These are phyloP conservation scores for Diarsia mendica DNA, from an alignment of 2,888 invertebrate species.

Conservation along the genomic window DNA sequence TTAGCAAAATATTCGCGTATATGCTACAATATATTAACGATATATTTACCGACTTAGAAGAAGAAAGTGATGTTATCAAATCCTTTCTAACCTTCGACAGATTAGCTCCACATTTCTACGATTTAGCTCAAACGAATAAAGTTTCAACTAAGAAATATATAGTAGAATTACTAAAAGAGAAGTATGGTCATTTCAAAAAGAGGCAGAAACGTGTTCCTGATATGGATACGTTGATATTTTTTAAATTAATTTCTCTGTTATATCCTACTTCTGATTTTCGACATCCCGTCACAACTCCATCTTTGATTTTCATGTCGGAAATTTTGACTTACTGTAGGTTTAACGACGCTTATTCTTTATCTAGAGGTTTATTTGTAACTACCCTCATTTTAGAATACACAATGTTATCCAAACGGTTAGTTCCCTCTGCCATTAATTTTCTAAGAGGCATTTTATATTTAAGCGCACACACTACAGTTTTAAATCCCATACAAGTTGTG, in stretches of 20 bases:
- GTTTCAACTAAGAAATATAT: constrained; percentile 92
- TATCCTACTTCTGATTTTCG: constrained; percentile 97
- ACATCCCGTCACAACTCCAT: constrained; percentile 97
- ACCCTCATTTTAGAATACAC: constrained; percentile 95
- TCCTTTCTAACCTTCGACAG: constrained; percentile 91
- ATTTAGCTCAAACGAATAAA: constrained; percentile 93
- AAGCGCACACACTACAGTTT: constrained; percentile 91
- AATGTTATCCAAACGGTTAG: constrained; percentile 93
- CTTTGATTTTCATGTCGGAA: constrained; percentile 95
- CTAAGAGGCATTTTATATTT: constrained; percentile 94
- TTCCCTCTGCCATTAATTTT: constrained; percentile 95
- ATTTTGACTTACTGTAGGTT: constrained; percentile 92
- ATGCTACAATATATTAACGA: constrained; percentile 95
- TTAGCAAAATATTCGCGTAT: constrained; percentile 93
- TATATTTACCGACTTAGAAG: constrained; percentile 84
- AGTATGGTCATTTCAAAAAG: constrained; percentile 91
- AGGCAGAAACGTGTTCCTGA: constrained; percentile 91
- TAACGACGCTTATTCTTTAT: constrained; percentile 92
- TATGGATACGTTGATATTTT: constrained; percentile 93
- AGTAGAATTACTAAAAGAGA: constrained; percentile 93
- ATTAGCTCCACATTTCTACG: constrained; percentile 91
- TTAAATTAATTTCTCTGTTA: constrained; percentile 94
- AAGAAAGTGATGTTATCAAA: constrained; percentile 83
- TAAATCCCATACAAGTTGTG: constrained; percentile 91
- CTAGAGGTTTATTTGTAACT: constrained; percentile 94